A percentile compares a stretch with the other conserved stretches of the same genome.
Evolutionary conservation across 2,888 invertebrate genomes (phyloP).

Genomic region (Amiota mariae): DNA sequence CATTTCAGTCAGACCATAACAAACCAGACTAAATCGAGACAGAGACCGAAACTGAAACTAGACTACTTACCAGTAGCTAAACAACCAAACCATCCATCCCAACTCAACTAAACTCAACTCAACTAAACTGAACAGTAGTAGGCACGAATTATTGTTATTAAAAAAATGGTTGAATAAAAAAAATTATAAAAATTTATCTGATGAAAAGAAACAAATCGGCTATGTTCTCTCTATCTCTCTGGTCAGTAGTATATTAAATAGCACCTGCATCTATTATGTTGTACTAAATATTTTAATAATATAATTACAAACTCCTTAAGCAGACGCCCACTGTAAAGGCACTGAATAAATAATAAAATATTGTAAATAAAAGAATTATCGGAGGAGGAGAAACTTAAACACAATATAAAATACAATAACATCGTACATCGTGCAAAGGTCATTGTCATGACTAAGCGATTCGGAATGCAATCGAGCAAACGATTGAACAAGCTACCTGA

Average conservation of each 20-base stretch:
- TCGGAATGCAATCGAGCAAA: constrained; percentile 5
- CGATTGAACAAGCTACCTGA: constrained; percentile 38
- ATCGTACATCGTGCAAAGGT: constrained; percentile 3
- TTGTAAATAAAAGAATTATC: not conserved
- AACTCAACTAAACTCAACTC: not conserved
- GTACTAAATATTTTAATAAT: constrained; percentile 56
- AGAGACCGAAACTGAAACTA: no score
- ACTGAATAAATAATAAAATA: constrained; percentile 49
- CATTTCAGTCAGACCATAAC: no score
- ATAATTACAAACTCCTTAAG: constrained; percentile 64
- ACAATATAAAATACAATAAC: not conserved
- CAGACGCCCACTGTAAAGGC: constrained; percentile 65
- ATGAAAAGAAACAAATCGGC: constrained; percentile 5
- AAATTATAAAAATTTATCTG: constrained; percentile 51
- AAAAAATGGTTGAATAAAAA: constrained; percentile 33
- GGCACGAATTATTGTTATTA: no score
- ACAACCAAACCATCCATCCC: not conserved
- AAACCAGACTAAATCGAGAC: no score
- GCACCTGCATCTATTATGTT: constrained; percentile 32
- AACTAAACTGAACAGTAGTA: not conserved
- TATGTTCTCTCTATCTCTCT: not conserved
- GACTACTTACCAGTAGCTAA: no score
- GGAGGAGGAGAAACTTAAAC: constrained; percentile 6
- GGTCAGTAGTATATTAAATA: constrained; percentile 30
- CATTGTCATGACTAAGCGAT: constrained; percentile 56